Conservation (phyloP, 2,888 invertebrate genomes). For the Halictus ligatus region DNA sequence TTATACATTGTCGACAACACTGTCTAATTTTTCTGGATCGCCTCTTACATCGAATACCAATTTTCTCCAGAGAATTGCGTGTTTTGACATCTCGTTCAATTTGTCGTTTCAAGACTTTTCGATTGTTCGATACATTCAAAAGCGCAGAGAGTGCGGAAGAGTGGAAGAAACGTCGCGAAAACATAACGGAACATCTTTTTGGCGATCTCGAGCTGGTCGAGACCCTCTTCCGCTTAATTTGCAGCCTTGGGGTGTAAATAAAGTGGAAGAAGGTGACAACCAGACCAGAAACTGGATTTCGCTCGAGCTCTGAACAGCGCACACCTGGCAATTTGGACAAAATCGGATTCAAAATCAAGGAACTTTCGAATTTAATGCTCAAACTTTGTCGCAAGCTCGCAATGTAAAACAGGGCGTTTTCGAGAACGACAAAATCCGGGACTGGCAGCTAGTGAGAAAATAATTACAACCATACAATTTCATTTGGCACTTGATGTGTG, state of each 20-base stretch:
- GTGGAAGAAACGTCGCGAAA: neutral
- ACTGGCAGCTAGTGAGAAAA: neutral
- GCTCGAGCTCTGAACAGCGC: neutral
- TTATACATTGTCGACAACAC: too few species aligned
- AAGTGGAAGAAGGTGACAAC: conserved; percentile 40
- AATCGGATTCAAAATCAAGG: too few species aligned
- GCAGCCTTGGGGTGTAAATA: conserved; percentile 35
- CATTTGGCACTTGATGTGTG: conserved; percentile 23
- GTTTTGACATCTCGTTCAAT: too few species aligned
- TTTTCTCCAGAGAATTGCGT: too few species aligned
- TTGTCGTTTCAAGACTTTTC: too few species aligned
- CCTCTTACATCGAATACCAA: too few species aligned
- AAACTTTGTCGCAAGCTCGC: too few species aligned
- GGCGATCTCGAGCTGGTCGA: conserved; percentile 1
- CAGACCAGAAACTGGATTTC: conserved; percentile 12
- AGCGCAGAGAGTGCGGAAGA: neutral
- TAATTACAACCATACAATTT: conserved; percentile 33
- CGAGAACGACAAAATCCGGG: neutral
- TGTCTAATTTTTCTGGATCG: too few species aligned
- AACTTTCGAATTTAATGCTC: too few species aligned
- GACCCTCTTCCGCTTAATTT: conserved; percentile 46
- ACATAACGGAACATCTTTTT: conserved; percentile 12
- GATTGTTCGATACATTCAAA: neutral
- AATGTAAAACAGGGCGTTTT: neutral
- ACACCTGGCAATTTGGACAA: too few species aligned